Evolutionary conservation across 1,140 invertebrate species (phyloP), one percentile per base, ranked within the genome.

Genomic region (Drosophila chauvacae): DNA sequence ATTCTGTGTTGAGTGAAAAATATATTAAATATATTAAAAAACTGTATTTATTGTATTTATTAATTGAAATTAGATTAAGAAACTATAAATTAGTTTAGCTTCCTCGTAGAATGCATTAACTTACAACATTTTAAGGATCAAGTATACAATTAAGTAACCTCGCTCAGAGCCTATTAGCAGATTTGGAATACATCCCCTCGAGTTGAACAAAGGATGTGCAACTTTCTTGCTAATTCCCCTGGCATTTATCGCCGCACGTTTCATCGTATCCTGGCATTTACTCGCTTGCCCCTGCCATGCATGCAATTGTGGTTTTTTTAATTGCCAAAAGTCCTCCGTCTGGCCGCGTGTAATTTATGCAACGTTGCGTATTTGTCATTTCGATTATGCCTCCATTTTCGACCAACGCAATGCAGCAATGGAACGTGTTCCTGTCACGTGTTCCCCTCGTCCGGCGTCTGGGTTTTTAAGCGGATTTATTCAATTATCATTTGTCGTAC

Each of bases 401-500:
- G 35, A 42, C 44, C 48, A 51, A 64, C 51, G 14, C 18, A 45
- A 23, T 23, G 44, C 44, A 66, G 56, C 79, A 50, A 44, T 6
- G 48, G 48, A 73, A 68, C 68, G 53, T 68, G 79, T 81, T 84
- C 51, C 69, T 74, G 85, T 78, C 85, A 77, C 84, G 84, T 83
- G 84, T 63, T 33, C 28, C 23, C 48, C n/a, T 37, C 28, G 41
- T 42, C 41, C n/a, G 37, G 63, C 30, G 77, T 69, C 85, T 85
- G 79, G 64, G 44, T 63, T 70, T 81, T 88, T 91, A 91, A 91
- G 84, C 88, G 79, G 90, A 91, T 91, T 91, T 91, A 77, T 83
- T 80, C 84, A 91, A 91, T 91, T 91, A 91, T 86, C 85, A 81
- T 90, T 90, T 90, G 81, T 90, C 77, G 84, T 72, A 58, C 48